Percentiles rank a stretch among this genome's conserved stretches.
Conservation (phyloP, 2,797 vertebrate species). For the Thamnophis elegans region DNA sequence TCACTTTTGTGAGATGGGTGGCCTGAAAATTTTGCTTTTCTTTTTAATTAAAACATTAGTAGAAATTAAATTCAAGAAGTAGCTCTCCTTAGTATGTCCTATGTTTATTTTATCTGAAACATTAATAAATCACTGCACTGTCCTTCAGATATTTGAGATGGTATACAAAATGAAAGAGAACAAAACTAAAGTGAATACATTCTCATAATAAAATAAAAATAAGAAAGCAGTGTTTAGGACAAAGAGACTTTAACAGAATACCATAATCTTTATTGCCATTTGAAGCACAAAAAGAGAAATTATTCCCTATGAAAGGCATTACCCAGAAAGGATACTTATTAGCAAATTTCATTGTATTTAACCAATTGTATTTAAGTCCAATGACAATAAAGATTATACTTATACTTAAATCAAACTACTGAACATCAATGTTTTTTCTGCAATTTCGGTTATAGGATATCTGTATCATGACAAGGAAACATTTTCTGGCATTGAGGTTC, state of each 20-base stretch:
- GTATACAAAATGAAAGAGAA: not conserved
- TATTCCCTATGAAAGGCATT: not conserved
- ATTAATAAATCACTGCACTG: not conserved
- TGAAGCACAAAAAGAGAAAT: not conserved
- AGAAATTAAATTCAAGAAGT: not conserved
- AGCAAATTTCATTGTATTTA: not conserved
- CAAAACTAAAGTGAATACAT: not conserved
- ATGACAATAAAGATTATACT: too few relatives aligned
- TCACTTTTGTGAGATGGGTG: not conserved
- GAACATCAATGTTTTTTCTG: not conserved
- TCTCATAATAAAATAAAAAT: not conserved
- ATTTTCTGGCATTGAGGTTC: not conserved
- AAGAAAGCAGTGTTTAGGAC: not conserved
- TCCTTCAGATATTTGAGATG: not conserved
- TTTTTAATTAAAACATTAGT: not conserved
- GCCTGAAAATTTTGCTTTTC: not conserved
- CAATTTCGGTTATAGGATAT: not conserved
- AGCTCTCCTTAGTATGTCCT: not conserved
- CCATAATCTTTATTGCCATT: not conserved
- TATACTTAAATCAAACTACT: not conserved
- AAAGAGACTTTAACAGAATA: not conserved
- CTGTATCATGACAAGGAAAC: not conserved
- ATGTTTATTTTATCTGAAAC: not conserved
- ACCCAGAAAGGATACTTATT: not conserved
- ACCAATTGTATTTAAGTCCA: too few relatives aligned